These are phyloP conservation scores for Whitmania pigra DNA, from an alignment of 1,140 invertebrate species.

Conservation along the genomic window DNA sequence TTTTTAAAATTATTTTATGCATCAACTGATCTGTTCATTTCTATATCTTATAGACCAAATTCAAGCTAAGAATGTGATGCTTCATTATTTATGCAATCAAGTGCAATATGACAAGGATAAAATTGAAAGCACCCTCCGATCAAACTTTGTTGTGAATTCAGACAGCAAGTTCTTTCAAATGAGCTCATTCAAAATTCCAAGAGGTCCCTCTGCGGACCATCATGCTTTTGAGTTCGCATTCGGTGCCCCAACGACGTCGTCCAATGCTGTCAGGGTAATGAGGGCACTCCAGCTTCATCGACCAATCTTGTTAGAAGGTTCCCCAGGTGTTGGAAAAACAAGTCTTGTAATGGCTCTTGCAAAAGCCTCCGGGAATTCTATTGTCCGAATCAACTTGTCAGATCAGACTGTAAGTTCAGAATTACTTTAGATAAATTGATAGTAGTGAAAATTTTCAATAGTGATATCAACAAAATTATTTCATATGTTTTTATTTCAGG, in stretches of 20 bases:
- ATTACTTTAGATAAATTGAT: no score
- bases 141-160: no score
- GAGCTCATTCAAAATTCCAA: slow-evolving; percentile 2
- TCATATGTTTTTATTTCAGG: slow-evolving; percentile 46
- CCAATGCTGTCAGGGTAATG: slow-evolving; percentile 70
- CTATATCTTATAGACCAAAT: no score
- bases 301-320: slow-evolving; percentile 88
- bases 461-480: no score
- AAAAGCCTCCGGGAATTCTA: slow-evolving; percentile 59
- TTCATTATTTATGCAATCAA: no score
- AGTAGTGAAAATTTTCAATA: no score
- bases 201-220: not conserved
- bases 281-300: slow-evolving; percentile 68
- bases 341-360: slow-evolving; percentile 81
- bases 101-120: no score
- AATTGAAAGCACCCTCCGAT: no score
- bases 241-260: slow-evolving; percentile 62
- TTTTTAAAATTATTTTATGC: no score
- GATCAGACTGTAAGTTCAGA: slow-evolving; percentile 69
- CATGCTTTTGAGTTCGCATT: not conserved
- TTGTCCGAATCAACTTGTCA: slow-evolving; percentile 89
- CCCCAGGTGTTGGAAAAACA: slow-evolving; percentile 95
- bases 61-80: no score
- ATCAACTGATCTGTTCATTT: no score
- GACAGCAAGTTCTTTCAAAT: not conserved